These are phyloP conservation scores for Anodontia alba DNA, from an alignment of 2,888 invertebrate genomes.

Conservation along the genomic window DNA sequence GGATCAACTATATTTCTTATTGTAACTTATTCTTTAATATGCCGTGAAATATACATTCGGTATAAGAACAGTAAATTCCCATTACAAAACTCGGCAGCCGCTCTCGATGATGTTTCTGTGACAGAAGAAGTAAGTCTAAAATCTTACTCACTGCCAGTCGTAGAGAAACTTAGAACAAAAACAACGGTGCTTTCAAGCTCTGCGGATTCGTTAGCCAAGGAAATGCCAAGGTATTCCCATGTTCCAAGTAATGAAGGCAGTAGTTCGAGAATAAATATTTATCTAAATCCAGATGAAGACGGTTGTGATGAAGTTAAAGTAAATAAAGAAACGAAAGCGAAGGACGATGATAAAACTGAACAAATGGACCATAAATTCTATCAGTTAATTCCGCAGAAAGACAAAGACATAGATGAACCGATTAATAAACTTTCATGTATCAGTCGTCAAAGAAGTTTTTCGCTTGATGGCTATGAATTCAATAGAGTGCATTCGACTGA, in stretches of 20 bases:
- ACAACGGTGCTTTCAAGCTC: neutral
- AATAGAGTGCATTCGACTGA: too few relatives aligned
- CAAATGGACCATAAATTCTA: neutral
- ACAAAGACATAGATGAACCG: neutral
- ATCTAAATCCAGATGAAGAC: neutral
- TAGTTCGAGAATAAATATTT: conserved; percentile 1
- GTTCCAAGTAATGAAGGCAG: neutral
- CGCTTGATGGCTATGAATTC: neutral
- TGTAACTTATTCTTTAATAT: conserved; percentile 48
- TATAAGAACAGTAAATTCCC: conserved; percentile 10
- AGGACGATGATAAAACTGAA: too few relatives aligned
- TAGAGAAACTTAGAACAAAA: neutral
- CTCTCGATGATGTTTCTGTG: conserved; percentile 20
- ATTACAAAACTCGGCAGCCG: neutral
- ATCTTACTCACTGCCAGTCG: neutral
- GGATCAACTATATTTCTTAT: conserved; percentile 47
- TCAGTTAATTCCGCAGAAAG: neutral
- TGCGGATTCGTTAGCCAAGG: neutral
- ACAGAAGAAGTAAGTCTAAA: conserved; percentile 37
- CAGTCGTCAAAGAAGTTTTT: neutral
- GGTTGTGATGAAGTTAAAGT: neutral
- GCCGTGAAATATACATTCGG: conserved; percentile 42
- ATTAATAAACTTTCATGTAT: neutral
- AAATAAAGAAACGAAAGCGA: neutral
- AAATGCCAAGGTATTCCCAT: neutral